These are phyloP conservation scores for crab-eating macaque (Macaca fascicularis) DNA, from an alignment of 2,113 vertebrate species.

Conservation along the genomic window T2T-MFA8v1.1 NC_088387.1:17847001-17847500, in stretches of 20 bases:
- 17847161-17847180: accelerated
- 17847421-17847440: neutral
- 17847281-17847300: neutral
- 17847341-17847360: neutral
- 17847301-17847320: neutral
- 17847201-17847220: neutral
- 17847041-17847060: neutral
- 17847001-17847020: neutral
- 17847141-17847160: too few relatives aligned
- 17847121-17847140: too few relatives aligned
- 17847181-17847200: accelerated
- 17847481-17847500: neutral
- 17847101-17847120: accelerated
- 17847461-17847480: neutral
- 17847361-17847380: neutral
- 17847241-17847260: neutral
- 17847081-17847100: accelerated
- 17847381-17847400: neutral
- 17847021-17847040: neutral
- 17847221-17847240: neutral
- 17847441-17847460: neutral
- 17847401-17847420: neutral
- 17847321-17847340: conserved; percentile 10
- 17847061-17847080: too few relatives aligned
- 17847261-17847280: neutral